Evolutionary conservation across 2,113 vertebrate genomes (phyloP).

Genomic region (Cygnus buccinator): DNA sequence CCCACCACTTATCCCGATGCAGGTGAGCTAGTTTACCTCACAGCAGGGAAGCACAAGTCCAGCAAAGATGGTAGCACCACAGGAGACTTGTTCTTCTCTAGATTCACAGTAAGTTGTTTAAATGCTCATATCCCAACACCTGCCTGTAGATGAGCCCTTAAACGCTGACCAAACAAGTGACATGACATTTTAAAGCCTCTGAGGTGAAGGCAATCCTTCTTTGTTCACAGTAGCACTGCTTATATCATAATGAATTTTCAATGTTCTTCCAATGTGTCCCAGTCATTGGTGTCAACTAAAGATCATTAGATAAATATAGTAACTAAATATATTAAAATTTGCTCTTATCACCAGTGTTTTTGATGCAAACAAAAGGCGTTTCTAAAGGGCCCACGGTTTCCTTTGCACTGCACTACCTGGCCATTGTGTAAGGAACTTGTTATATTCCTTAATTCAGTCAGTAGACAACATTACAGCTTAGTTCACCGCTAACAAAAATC

Average conservation of each 20-base stretch:
- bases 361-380: neutral
- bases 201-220: neutral
- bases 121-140: neutral
- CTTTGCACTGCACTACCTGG: neutral
- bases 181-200: neutral
- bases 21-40: neutral
- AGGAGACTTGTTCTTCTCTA: neutral
- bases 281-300: neutral
- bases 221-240: neutral
- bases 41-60: neutral
- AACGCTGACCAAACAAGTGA: neutral
- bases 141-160: neutral
- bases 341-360: neutral
- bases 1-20: neutral
- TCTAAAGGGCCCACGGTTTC: neutral
- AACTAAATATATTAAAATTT: neutral
- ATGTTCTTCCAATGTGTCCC: neutral
- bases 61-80: neutral
- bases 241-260: neutral
- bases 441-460: neutral
- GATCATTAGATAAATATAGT: no score
- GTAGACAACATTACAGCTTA: neutral
- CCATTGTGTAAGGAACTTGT: neutral
- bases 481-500: neutral
- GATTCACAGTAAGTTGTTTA: neutral